Evolutionary conservation across 2,797 vertebrate genomes (phyloP).

Genomic region (Typhlichthys eigenmanni): DNA sequence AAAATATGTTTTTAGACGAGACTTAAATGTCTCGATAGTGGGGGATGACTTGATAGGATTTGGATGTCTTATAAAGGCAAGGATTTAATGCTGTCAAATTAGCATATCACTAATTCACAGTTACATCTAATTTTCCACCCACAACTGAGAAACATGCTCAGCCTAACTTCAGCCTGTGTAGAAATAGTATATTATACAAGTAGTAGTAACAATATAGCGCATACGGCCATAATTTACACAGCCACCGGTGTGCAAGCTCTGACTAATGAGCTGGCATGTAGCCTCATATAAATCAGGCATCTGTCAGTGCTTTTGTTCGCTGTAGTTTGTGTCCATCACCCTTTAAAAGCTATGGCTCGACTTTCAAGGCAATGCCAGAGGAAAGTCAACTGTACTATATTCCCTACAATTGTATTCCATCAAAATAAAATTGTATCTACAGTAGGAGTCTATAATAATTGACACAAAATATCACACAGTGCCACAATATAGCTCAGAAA

Average conservation of each 20-base stretch:
- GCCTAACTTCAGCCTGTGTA: not conserved
- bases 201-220: not conserved
- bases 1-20: too few species aligned
- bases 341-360: not conserved
- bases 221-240: too few species aligned
- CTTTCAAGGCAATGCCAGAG: not conserved
- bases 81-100: not conserved
- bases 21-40: too few species aligned
- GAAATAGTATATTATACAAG: not conserved
- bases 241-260: not conserved
- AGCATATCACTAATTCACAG: not conserved
- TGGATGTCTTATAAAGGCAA: not conserved
- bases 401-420: conserved; percentile 5
- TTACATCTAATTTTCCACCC: not conserved
- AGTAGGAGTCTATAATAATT: too few species aligned
- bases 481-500: too few species aligned
- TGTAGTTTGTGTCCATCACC: conserved; percentile 3
- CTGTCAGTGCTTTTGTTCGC: conserved; percentile 5
- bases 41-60: too few species aligned
- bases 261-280: not conserved
- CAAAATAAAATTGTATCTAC: too few species aligned
- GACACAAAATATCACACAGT: too few species aligned
- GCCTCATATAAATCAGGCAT: conserved; percentile 6
- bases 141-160: too few species aligned
- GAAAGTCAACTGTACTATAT: not conserved